Base-by-base conservation (phyloP, 2,888 invertebrate genomes). In the Machimus atricapillus region DNA sequence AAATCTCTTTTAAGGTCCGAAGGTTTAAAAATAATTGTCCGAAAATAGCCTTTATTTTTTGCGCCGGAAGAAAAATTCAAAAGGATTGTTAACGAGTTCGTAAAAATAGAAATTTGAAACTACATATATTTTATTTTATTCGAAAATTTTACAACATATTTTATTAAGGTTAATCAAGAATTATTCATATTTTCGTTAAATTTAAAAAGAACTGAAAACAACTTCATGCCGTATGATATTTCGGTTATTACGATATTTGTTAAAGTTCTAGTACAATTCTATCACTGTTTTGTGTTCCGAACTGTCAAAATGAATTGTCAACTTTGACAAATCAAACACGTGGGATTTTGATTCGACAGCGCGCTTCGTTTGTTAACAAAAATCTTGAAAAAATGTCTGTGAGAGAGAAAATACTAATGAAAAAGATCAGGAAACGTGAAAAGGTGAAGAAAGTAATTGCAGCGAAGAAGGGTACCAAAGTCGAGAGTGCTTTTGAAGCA, bases 351-450 rank as follows among this genome's bases (percentile, higher is more conserved):
- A 2, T 23, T 12, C 16, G 6, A 7, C 46, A 12, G 43, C 23
- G 46, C 19, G 27, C 14, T 82, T 19, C 14, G n/a, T 19, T 52
- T 19, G 16, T 14, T 40, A 52, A 52, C 4, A 52, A 40, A 82
- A 46, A 16, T 46, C 27, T 74, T 14, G 1, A 56, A 88, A 88
- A 81, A n/a, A 92, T 92, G 92, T 91, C 92, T 6, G 90, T 92
- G 16, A 90, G 92, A 0, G 96, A 96, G 88, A 96, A 96, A 92
- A 94, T 96, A 82, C 93, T 96, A 34, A 94, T 96, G 94, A 93
- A 95, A 86, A 97, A 97, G 93, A 96, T 97, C 46, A 96, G 95
- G 89, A 96, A 96, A 90, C 94, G 96, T 0, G 96, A 96, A 90
- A 95, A 96, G 90, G 95, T 94, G 89, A 97, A 95, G 90, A 93